phyloP scores from a whole-genome alignment of 2,113 vertebrate species.

The Lepisosteus oculatus region DNA sequence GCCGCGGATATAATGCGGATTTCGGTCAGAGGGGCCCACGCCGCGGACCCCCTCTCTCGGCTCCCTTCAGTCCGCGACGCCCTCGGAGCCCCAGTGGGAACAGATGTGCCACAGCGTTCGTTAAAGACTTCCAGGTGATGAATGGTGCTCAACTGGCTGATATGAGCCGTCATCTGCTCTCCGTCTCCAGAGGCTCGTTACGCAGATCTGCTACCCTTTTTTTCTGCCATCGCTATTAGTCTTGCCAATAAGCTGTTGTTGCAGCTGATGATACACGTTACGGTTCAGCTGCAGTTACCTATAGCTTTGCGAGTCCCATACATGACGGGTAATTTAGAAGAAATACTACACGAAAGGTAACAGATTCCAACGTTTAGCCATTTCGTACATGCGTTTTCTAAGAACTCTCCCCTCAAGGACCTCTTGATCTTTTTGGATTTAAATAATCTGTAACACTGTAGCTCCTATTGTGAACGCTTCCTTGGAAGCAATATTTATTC shows the following conservation, averaged over 20 bases:
- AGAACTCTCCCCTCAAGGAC: no score
- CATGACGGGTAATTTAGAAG: background rate
- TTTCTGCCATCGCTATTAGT: background rate
- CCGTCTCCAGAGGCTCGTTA: background rate
- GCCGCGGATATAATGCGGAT: no score
- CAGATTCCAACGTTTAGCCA: no score
- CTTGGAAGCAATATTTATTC: no score
- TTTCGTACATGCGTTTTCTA: no score
- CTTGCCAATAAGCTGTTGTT: background rate
- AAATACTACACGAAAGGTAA: background rate
- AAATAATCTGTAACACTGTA: no score
- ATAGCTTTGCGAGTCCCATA: no score
- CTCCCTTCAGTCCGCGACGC: background rate
- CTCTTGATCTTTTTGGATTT: no score
- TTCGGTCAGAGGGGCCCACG: no score
- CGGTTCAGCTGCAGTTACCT: background rate
- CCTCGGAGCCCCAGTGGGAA: background rate
- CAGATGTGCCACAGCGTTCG: background rate
- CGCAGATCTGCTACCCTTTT: constrained; percentile 1
- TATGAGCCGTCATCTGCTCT: background rate
- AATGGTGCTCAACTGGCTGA: background rate
- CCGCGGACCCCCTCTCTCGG: background rate
- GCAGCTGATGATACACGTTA: background rate
- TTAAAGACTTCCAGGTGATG: constrained; percentile 1
- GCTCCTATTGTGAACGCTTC: no score